Percentiles rank a stretch among this genome's conserved stretches.
These are phyloP conservation scores for Scopus umbretta DNA, from an alignment of 2,113 vertebrate species.

Conservation along the genomic window DNA sequence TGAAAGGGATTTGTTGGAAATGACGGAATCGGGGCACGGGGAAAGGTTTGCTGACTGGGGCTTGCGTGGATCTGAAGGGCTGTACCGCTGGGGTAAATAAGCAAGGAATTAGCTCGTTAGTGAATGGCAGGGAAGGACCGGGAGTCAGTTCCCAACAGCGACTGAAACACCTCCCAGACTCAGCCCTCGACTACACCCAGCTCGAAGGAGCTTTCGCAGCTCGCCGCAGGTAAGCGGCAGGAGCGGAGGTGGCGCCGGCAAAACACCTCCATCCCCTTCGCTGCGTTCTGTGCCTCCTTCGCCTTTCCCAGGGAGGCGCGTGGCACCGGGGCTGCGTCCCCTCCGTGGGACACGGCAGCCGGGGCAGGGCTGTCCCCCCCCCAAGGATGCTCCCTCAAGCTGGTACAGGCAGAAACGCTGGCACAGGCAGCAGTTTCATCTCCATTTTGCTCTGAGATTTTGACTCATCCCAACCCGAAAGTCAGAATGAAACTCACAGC, in stretches of 20 bases:
- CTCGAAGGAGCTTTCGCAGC: neutral
- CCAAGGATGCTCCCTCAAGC: fast-evolving
- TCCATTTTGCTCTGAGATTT: neutral
- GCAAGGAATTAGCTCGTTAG: neutral
- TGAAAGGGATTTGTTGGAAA: neutral
- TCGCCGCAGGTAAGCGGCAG: neutral
- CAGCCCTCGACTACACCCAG: neutral
- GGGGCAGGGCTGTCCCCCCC: neutral
- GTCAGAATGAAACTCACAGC: neutral
- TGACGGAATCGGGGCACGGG: fast-evolving
- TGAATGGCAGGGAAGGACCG: neutral
- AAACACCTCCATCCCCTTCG: neutral
- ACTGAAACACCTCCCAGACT: neutral
- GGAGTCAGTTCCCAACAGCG: neutral
- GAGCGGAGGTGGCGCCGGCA: neutral
- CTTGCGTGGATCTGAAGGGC: neutral
- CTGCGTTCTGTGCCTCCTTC: neutral
- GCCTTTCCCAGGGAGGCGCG: fast-evolving
- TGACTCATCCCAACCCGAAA: neutral
- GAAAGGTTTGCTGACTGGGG: neutral
- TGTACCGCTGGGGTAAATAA: neutral
- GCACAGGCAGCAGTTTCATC: neutral
- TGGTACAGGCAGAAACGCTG: neutral
- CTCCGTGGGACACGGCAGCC: fast-evolving
- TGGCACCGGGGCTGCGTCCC: neutral